Base-by-base conservation (phyloP, 2,113 vertebrate species). In the Tor tambroides region DNA sequence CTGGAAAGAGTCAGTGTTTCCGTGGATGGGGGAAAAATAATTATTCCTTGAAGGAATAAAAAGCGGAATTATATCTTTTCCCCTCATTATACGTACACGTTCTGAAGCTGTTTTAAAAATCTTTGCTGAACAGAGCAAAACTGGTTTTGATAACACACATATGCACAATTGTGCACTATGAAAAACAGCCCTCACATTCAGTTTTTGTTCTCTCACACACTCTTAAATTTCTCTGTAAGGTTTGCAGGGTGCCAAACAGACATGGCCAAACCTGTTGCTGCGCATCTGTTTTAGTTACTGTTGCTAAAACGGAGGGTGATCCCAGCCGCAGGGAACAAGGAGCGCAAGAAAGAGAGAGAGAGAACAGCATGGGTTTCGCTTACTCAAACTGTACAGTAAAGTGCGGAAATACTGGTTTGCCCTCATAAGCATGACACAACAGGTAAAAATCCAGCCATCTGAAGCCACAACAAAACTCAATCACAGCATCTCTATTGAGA, bases 271-370 rank as follows among this genome's bases (percentile, higher is more conserved):
- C 93, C 65, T 77, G 94, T 94, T 85, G 85, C 87, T 85, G 92
- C 87, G 79, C 49, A 90, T 93, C 90, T 95, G 95, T 95, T 96
- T 93, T 96, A 94, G 95, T 94, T 93, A 96, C 95, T 89, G 95
- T 96, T 95, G 95, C 95, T 95, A 95, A 95, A 95, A 94, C 91
- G 84, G 61, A 4, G 38, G 81, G 90, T 89, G 89, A 87, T 91
- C 92, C 91, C 89, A 88, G 92, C 94, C 92, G 86, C 89, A 74
- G 90, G 91, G 91, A 83, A 38, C 10, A n/a, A 61, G 28, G 54
- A 67, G 59, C 30, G 71, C 56, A 32, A 75, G 32, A 75, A 61
- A n/a, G 23, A 61, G 56, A 61, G 56, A 61, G 56, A 76, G 72
- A 49, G 43, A 17, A 85, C 89, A 78, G 77, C 8, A 38, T 83